Conservation (phyloP, 2,797 vertebrate species). For the Morus bassanus region DNA sequence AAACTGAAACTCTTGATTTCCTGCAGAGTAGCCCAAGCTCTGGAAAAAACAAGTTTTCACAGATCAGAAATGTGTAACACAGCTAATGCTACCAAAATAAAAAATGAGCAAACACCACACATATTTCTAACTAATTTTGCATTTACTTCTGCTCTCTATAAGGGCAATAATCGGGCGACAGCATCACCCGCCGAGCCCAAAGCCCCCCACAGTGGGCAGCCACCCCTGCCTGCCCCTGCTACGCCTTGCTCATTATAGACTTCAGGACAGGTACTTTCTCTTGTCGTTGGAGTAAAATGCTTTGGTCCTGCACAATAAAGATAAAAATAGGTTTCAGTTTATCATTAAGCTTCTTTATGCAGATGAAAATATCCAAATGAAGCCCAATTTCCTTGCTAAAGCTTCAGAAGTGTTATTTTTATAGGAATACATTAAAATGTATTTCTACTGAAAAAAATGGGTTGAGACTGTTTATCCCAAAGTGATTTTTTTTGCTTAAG, state of each 20-base stretch:
- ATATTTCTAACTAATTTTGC: background rate
- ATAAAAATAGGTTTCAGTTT: background rate
- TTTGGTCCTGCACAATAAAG: background rate
- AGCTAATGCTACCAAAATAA: background rate
- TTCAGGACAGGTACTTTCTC: background rate
- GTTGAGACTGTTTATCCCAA: background rate
- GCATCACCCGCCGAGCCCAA: background rate
- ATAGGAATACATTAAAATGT: background rate
- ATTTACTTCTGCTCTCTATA: background rate
- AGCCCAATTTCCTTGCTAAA: background rate
- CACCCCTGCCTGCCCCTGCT: background rate
- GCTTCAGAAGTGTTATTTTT: background rate
- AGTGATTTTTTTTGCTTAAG: background rate
- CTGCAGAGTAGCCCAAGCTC: background rate
- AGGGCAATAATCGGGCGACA: background rate
- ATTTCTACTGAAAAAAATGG: background rate
- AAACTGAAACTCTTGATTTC: background rate
- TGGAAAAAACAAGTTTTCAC: background rate
- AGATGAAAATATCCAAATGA: background rate
- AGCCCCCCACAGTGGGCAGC: background rate
- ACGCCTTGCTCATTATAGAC: background rate
- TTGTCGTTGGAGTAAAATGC: fast-evolving
- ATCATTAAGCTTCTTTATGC: background rate
- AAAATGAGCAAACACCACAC: background rate
- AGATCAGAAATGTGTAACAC: background rate